These are phyloP conservation scores for Sepioteuthis lessoniana DNA, from an alignment of 2,888 invertebrate species.

Conservation along the genomic window DNA sequence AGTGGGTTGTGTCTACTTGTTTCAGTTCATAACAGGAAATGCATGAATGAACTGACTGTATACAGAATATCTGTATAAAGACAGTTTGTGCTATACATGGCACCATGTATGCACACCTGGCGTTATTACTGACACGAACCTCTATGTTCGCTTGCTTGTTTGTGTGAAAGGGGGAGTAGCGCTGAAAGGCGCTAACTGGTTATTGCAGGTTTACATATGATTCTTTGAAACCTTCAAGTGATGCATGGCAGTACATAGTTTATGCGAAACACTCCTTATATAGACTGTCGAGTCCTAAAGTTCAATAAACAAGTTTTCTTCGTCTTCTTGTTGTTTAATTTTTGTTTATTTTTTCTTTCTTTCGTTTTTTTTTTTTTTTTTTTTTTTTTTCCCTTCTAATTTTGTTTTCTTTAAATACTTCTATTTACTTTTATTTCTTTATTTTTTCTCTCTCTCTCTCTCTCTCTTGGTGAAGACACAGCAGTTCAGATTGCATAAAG, in stretches of 20 bases:
- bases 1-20: slow-evolving; percentile 33
- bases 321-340: slow-evolving; percentile 41
- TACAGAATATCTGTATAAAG: not conserved
- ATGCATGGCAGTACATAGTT: slow-evolving; percentile 44
- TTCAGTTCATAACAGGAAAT: not conserved
- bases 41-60: slow-evolving; percentile 6
- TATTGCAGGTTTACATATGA: slow-evolving; percentile 16
- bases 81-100: too few species aligned
- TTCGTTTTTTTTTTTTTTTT: not conserved
- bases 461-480: too few species aligned
- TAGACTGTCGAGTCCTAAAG: slow-evolving; percentile 46
- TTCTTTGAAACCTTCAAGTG: slow-evolving; percentile 42
- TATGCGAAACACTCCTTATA: slow-evolving; percentile 36
- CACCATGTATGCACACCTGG: not conserved
- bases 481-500: too few species aligned
- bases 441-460: not conserved
- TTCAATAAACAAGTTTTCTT: slow-evolving; percentile 48
- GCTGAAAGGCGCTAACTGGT: not conserved
- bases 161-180: not conserved
- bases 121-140: not conserved
- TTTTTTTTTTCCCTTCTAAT: not conserved
- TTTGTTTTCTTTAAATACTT: not conserved
- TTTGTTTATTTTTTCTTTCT: not conserved
- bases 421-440: not conserved
- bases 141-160: slow-evolving; percentile 20